Percentiles rank a stretch among this genome's conserved stretches.
These are phyloP conservation scores for Galaxias olidus DNA, from an alignment of 2,797 vertebrate species.

Conservation along the genomic window DNA sequence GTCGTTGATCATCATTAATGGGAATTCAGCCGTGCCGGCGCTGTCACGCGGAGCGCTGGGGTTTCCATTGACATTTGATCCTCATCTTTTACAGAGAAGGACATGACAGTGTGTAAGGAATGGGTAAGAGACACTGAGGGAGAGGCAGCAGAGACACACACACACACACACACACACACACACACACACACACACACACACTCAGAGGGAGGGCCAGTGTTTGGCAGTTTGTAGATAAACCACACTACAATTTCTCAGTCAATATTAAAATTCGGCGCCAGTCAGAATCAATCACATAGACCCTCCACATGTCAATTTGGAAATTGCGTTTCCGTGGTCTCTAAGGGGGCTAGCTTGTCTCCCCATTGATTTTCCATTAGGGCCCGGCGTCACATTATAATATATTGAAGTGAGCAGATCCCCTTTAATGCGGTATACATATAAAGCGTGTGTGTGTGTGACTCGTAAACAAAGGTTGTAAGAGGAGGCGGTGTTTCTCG, in stretches of 20 bases:
- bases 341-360: slow-evolving; percentile 70
- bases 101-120: neutral
- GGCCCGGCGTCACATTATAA: slow-evolving; percentile 75
- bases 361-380: slow-evolving; percentile 81
- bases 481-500: slow-evolving; percentile 20
- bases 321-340: slow-evolving; percentile 77
- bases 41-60: neutral
- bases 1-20: too few species aligned
- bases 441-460: slow-evolving; percentile 56
- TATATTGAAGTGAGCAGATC: slow-evolving; percentile 72
- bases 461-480: slow-evolving; percentile 47
- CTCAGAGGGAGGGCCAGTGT: slow-evolving; percentile 37
- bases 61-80: slow-evolving; percentile 11
- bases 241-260: slow-evolving; percentile 68
- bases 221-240: slow-evolving; percentile 73
- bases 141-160: too few species aligned
- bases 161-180: slow-evolving; percentile 11
- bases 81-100: neutral
- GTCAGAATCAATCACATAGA: slow-evolving; percentile 76
- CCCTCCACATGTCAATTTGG: slow-evolving; percentile 74
- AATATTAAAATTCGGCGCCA: slow-evolving; percentile 76
- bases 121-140: neutral
- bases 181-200: slow-evolving; percentile 38
- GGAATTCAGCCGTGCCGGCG: too few species aligned
- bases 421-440: slow-evolving; percentile 68